These are phyloP conservation scores for Grallaria varia DNA, from an alignment of 2,113 vertebrate species.

Conservation along the genomic window DNA sequence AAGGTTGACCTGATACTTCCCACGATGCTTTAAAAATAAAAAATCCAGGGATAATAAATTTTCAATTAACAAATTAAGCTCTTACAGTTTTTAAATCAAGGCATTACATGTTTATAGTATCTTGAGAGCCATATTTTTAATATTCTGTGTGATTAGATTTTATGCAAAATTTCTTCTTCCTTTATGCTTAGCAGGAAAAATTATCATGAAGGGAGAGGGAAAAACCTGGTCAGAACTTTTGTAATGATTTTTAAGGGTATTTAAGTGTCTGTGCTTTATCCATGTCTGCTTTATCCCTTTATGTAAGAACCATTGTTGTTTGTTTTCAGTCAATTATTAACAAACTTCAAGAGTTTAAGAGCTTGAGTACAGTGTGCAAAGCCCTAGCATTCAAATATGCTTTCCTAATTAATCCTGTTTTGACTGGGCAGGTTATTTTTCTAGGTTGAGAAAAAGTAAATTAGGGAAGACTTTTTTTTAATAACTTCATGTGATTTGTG, in stretches of 20 bases:
- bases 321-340: neutral
- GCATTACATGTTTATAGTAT: neutral
- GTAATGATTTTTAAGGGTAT: neutral
- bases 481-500: neutral
- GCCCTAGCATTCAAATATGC: neutral
- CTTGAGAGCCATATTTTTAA: neutral
- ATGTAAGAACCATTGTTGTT: neutral
- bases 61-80: neutral
- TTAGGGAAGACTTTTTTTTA: neutral
- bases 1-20: neutral
- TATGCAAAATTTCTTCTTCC: neutral
- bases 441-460: neutral
- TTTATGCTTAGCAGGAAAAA: neutral
- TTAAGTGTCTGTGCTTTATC: neutral
- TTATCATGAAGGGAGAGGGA: accelerated
- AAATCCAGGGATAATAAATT: neutral
- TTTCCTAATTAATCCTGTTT: neutral
- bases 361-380: neutral
- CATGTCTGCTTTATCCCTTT: neutral
- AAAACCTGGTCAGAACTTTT: neutral
- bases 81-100: neutral
- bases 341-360: neutral
- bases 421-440: neutral
- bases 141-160: neutral
- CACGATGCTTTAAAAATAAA: neutral